Evolutionary conservation across 2,797 vertebrate species (phyloP).

Genomic region (Darevskia nairensis): DNA sequence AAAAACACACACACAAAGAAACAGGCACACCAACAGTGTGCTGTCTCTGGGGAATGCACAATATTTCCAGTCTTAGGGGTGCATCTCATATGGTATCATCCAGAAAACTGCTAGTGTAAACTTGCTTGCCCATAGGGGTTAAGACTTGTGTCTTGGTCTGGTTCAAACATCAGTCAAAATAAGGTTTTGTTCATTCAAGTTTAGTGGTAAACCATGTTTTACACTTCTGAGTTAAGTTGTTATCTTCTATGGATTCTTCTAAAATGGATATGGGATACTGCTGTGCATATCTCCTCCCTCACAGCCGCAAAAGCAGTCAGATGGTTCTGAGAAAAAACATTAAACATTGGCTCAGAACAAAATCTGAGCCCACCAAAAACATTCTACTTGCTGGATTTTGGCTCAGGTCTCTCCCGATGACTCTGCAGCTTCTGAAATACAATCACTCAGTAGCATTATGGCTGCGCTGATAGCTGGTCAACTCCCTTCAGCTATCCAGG

Average conservation of each 20-base stretch:
- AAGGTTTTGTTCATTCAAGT: background rate
- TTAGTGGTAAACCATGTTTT: background rate
- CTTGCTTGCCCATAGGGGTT: background rate
- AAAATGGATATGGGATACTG: slow-evolving; percentile 1
- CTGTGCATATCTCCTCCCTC: background rate
- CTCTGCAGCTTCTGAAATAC: slow-evolving; percentile 7
- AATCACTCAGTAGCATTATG: background rate
- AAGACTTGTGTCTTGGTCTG: background rate
- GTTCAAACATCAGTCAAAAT: background rate
- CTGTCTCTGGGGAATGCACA: background rate
- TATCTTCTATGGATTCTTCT: background rate
- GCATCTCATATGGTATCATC: background rate
- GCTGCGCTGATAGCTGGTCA: background rate
- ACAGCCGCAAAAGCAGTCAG: background rate
- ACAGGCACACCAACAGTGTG: background rate
- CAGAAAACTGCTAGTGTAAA: background rate
- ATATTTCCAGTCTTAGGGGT: background rate
- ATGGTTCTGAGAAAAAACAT: background rate
- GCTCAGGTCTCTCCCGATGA: background rate
- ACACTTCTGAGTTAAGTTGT: background rate
- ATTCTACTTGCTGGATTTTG: slow-evolving; percentile 9
- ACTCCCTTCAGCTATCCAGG: slow-evolving; percentile 34
- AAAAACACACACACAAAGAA: background rate
- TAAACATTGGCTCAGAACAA: background rate
- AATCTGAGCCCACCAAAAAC: background rate